Conservation (phyloP, 2,113 vertebrate genomes). For the Phyllostomus hastatus region DNA sequence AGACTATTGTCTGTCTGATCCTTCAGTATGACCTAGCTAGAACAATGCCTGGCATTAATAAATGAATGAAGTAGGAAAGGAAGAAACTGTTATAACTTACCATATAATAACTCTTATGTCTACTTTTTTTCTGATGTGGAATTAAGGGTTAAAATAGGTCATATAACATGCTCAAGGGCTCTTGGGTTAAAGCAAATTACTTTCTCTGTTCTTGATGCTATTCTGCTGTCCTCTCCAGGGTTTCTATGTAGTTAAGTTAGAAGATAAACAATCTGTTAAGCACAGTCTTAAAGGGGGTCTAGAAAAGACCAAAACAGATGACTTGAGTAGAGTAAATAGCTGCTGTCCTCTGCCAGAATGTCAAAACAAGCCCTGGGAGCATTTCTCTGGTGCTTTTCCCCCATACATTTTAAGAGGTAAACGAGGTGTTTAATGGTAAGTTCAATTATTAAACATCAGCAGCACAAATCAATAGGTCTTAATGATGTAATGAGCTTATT, state of each 20-base stretch:
- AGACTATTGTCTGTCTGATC: background rate
- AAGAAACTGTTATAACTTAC: background rate
- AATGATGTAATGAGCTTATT: background rate
- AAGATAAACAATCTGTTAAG: background rate
- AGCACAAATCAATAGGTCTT: background rate
- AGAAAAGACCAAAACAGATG: background rate
- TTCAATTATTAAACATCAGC: conserved; percentile 10
- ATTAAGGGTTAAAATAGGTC: background rate
- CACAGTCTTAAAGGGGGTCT: background rate
- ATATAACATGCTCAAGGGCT: background rate
- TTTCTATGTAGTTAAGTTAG: background rate
- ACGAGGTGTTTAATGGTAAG: background rate
- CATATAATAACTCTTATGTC: background rate
- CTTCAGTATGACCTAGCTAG: background rate
- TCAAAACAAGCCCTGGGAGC: background rate
- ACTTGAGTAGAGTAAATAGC: background rate
- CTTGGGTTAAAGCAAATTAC: background rate
- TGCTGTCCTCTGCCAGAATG: background rate
- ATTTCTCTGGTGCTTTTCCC: background rate
- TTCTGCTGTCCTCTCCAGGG: background rate
- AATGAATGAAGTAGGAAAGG: background rate
- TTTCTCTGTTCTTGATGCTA: background rate
- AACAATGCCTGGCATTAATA: background rate
- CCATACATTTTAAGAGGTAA: conserved; percentile 5
- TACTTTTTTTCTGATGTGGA: background rate